Evolutionary conservation across 2,888 invertebrate genomes (phyloP).

Genomic region (Nomada flava): DNA sequence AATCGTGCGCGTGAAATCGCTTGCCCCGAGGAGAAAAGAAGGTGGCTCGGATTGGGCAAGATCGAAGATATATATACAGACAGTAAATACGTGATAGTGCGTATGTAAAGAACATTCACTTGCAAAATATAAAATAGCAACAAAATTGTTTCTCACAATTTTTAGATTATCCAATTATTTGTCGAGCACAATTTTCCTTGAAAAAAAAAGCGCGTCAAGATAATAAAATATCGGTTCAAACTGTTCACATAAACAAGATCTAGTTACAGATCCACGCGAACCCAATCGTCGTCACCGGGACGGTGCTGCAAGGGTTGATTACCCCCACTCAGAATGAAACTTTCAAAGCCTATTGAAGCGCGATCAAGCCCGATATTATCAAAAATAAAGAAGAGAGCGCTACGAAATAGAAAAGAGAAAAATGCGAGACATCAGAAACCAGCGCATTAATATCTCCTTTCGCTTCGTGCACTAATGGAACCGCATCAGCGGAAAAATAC

Average conservation of each 20-base stretch:
- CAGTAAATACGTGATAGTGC: neutral
- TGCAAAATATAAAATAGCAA: neutral
- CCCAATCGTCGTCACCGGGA: no score
- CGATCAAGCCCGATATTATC: no score
- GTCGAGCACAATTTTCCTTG: no score
- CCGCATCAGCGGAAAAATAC: constrained; percentile 58
- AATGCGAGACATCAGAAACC: constrained; percentile 19
- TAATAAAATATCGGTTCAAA: no score
- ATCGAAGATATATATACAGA: constrained; percentile 26
- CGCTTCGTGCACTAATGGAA: constrained; percentile 50
- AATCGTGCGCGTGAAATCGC: constrained; percentile 55
- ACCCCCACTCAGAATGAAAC: no score
- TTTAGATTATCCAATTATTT: no score
- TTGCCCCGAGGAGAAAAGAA: constrained; percentile 28
- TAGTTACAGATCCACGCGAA: no score
- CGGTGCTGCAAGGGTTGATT: no score
- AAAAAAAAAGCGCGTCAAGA: no score
- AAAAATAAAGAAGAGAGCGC: neutral
- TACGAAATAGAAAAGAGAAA: neutral
- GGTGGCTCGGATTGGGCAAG: constrained; percentile 10
- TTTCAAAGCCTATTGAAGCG: no score
- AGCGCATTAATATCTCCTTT: constrained; percentile 50
- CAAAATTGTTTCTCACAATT: no score
- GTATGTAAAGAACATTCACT: neutral
- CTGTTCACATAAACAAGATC: no score